phyloP scores from a whole-genome alignment of 1,140 invertebrate genomes.

The Spodoptera frugiperda region DNA sequence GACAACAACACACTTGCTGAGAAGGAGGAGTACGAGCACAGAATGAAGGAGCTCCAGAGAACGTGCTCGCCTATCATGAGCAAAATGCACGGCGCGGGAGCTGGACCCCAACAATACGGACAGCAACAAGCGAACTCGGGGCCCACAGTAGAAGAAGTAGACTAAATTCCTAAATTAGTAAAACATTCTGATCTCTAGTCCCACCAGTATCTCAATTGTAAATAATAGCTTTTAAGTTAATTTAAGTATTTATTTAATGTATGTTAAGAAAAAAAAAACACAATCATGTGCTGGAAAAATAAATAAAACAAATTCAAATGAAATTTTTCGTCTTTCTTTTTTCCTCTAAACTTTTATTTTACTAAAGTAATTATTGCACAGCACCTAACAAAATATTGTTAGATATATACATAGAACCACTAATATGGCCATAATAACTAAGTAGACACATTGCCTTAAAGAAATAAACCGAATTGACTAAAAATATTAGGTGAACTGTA shows the following conservation, averaged over 20 bases:
- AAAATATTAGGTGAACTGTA: too few species aligned
- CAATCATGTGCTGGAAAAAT: not conserved
- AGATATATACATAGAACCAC: too few species aligned
- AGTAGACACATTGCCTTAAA: too few species aligned
- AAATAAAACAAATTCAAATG: not conserved
- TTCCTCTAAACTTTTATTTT: too few species aligned
- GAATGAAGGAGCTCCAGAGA: constrained; percentile 90
- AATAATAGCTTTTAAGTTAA: constrained; percentile 54
- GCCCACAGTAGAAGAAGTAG: constrained; percentile 91
- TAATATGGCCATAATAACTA: too few species aligned
- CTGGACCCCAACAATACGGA: constrained; percentile 67
- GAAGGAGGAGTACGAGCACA: constrained; percentile 93
- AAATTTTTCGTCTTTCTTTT: not conserved
- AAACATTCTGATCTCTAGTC: constrained; percentile 28
- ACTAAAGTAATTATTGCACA: too few species aligned
- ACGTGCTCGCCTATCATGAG: constrained; percentile 91
- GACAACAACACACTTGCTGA: constrained; percentile 90
- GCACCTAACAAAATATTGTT: too few species aligned
- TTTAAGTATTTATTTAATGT: constrained; percentile 30
- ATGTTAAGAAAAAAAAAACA: not conserved
- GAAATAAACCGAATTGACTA: too few species aligned
- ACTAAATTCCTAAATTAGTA: constrained; percentile 72
- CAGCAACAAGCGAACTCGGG: constrained; percentile 66
- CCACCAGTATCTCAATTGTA: constrained; percentile 38
- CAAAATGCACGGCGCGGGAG: constrained; percentile 89